phyloP scores from a whole-genome alignment of 2,888 invertebrate species.

The Pandemis cinnamomeana region DNA sequence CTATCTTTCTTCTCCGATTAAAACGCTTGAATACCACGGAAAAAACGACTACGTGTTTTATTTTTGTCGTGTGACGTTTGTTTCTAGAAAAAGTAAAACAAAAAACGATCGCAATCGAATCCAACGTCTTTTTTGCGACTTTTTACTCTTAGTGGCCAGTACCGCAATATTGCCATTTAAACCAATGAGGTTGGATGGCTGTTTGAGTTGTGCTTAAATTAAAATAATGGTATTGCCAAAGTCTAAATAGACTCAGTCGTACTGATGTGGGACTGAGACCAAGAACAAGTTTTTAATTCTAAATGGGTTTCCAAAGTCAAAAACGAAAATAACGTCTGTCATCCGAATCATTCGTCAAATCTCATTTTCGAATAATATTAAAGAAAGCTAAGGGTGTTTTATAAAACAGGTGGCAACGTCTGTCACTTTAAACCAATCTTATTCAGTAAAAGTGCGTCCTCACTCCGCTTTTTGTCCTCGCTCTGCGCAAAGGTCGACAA shows the following conservation, averaged over 20 bases:
- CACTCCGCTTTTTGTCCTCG: slow-evolving; percentile 69
- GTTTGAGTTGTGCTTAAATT: not conserved
- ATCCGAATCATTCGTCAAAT: slow-evolving; percentile 4
- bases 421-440: slow-evolving; percentile 22
- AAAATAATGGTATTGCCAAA: slow-evolving; percentile 1
- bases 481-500: slow-evolving; percentile 73
- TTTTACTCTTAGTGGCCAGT: slow-evolving; percentile 2
- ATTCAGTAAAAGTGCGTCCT: slow-evolving; percentile 63
- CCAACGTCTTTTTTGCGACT: not conserved
- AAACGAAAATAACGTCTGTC: not conserved
- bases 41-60: not conserved
- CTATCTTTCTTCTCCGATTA: not conserved
- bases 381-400: not conserved
- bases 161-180: slow-evolving; percentile 10
- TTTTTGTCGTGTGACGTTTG: not conserved
- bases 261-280: too few relatives aligned
- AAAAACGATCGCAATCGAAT: slow-evolving; percentile 5
- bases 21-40: not conserved
- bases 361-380: not conserved
- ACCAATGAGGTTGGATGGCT: not conserved
- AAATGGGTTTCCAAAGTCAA: not conserved
- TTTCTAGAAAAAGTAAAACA: slow-evolving; percentile 3
- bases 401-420: slow-evolving; percentile 27
- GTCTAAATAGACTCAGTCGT: not conserved
- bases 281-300: not conserved